These are phyloP conservation scores for Caenorhabditis sp. DNA, from an alignment of 2,888 invertebrate species.

Conservation along the genomic window DNA sequence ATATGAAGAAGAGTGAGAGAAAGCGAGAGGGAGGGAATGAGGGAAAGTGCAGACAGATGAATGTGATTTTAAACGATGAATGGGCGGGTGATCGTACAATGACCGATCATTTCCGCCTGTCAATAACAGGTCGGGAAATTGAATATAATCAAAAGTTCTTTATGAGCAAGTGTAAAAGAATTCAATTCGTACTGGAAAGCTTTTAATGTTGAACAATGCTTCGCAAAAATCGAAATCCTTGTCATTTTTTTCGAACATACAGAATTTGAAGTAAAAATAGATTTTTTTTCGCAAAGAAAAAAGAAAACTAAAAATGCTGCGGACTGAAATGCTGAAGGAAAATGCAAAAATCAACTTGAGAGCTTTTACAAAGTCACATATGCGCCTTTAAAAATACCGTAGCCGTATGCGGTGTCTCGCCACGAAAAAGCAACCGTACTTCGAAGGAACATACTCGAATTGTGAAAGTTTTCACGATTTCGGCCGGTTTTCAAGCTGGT, in stretches of 20 bases:
- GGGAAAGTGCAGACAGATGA: slow-evolving; percentile 48
- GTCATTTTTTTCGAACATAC: neutral
- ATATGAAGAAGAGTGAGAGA: neutral
- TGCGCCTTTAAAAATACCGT: slow-evolving; percentile 28
- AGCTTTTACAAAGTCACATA: neutral
- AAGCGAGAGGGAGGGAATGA: neutral
- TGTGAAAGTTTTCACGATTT: too few relatives aligned
- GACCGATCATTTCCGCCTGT: slow-evolving; percentile 48
- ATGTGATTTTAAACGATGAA: slow-evolving; percentile 11
- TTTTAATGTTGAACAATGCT: neutral
- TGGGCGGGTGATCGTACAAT: slow-evolving; percentile 38
- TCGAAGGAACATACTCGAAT: too few relatives aligned
- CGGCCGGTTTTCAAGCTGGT: too few relatives aligned
- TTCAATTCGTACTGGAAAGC: neutral
- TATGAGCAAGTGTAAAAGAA: slow-evolving; percentile 11
- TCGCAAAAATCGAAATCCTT: too few relatives aligned
- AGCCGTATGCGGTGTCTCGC: neutral
- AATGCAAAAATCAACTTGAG: neutral
- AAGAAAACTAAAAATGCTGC: neutral
- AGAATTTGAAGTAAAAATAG: neutral
- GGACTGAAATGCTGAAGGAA: neutral
- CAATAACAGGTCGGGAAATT: slow-evolving; percentile 11
- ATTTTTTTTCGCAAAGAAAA: neutral
- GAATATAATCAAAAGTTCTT: neutral
- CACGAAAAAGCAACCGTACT: too few relatives aligned